Base-by-base conservation (phyloP, 2,888 invertebrate genomes). In the Chymomyza fuscimana region DNA sequence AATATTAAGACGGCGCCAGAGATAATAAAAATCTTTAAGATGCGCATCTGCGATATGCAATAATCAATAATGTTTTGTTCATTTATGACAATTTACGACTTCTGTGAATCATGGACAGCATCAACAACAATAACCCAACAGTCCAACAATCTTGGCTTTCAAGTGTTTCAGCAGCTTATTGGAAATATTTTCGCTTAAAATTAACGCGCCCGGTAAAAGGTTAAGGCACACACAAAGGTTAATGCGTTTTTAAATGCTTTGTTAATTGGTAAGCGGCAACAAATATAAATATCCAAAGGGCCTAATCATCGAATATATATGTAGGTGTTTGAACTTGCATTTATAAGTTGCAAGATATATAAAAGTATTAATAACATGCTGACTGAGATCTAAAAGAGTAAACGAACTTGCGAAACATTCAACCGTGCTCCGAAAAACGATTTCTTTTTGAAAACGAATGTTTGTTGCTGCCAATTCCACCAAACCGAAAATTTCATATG, bases 191-290 rank as follows among this genome's bases (percentile, higher is more conserved):
- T 74, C 67, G 68, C 65, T 67, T 64, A 54, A 73, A 87, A 83
- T 87, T 85, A 85, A 71, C 87, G 74, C 58, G 29, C 63, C 69
- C 29, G 56, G 62, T 50, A 9, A 82, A 73, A 79, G 80, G 86
- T 83, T 86, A 82, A 86, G 87, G 78, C 82, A 66, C 77, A 70
- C 81, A 70, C 81, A 79, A 74, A 65, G 88, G 86, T 84, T 84
- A 84, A 84, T 87, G 83, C 68, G 74, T 79, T 83, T 84, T 83
- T 79, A 86, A 87, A 83, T 86, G 68, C 74, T 66, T 66, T 72
- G 87, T 81, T 86, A 83, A 83, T 87, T 83, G 83, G 63, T 66
- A 60, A 65, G 73, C 81, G 77, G 72, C 54, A 32, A 6, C 12
- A 58, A 58, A 58, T 29, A 58, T 19, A 58, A 58, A 54, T 54